phyloP scores from a whole-genome alignment of 1,140 invertebrate genomes.

The Procambarus clarkii region DNA sequence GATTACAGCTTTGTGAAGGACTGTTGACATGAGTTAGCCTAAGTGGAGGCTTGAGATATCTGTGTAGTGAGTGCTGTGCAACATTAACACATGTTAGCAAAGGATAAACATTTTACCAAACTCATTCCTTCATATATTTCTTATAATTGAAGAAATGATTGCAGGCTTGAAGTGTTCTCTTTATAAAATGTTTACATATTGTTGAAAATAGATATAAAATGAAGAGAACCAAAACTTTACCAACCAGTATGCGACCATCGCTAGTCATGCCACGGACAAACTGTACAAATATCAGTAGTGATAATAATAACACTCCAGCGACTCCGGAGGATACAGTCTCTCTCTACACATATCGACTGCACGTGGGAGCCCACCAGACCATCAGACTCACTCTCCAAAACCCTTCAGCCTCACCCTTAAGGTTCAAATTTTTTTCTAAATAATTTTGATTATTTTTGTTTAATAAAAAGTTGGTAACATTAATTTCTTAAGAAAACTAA shows the following conservation, averaged over 20 bases:
- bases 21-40: neutral
- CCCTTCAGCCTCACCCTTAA: conserved; percentile 26
- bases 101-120: no score
- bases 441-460: no score
- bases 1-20: neutral
- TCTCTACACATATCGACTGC: conserved; percentile 56
- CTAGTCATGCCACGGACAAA: conserved; percentile 20
- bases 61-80: neutral
- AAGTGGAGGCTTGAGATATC: neutral
- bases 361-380: conserved; percentile 59
- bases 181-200: neutral
- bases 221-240: conserved; percentile 59
- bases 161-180: neutral
- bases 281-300: conserved; percentile 29
- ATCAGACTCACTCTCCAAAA: conserved; percentile 58
- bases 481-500: no score
- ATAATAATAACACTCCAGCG: conserved; percentile 35
- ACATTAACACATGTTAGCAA: no score
- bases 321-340: conserved; percentile 58
- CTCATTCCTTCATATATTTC: neutral
- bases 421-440: neutral
- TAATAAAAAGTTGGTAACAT: neutral
- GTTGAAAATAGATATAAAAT: neutral
- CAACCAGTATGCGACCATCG: conserved; percentile 38
- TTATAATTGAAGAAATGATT: neutral